Evolutionary conservation across 2,797 vertebrate species (phyloP).

Genomic region (Takifugu rubripes): DNA sequence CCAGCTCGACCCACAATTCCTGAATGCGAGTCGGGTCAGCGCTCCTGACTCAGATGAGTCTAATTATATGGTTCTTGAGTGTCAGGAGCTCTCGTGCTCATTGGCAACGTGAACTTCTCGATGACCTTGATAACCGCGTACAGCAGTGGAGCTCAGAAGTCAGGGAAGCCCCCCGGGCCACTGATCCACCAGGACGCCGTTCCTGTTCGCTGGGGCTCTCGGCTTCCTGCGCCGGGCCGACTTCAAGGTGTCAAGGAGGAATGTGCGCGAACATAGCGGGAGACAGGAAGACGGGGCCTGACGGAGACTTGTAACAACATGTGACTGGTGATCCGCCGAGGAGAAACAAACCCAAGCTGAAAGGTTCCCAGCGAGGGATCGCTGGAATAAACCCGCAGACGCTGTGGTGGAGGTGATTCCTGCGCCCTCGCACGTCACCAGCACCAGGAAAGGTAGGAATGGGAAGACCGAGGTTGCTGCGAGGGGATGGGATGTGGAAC

Average conservation of each 20-base stretch:
- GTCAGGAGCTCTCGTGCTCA: too few relatives aligned
- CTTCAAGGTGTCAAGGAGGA: constrained; percentile 67
- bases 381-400: too few relatives aligned
- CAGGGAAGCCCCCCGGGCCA: neutral
- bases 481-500: constrained; percentile 34
- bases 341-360: constrained; percentile 7
- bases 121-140: too few relatives aligned
- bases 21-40: neutral
- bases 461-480: neutral
- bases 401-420: constrained; percentile 5
- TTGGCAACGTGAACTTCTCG: too few relatives aligned
- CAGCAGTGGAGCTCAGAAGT: neutral
- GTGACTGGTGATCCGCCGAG: constrained; percentile 16
- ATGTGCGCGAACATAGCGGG: constrained; percentile 48
- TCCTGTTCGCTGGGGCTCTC: constrained; percentile 38
- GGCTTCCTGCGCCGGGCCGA: constrained; percentile 55
- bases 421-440: neutral
- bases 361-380: neutral
- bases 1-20: neutral
- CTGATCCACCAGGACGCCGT: constrained; percentile 29
- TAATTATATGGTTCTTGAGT: too few relatives aligned
- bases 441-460: neutral
- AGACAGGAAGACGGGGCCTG: constrained; percentile 28
- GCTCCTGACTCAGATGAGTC: neutral
- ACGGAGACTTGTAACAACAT: constrained; percentile 54